Conservation (phyloP, 1,140 invertebrate genomes). For the Subanguina moxae region DNA sequence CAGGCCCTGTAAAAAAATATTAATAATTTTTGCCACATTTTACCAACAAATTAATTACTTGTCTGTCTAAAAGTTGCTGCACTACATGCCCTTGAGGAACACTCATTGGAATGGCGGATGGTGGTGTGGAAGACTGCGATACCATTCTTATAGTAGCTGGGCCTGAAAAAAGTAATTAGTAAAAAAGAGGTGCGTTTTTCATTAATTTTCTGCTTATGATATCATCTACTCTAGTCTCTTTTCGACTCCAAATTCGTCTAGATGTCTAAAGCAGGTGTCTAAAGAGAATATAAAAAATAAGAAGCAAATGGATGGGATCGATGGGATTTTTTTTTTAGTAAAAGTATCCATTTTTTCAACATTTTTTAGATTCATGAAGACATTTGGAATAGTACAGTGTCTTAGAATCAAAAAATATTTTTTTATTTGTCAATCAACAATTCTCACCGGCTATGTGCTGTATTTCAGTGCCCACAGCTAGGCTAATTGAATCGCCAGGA, state of each 20-base stretch:
- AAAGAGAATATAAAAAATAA: too few species aligned
- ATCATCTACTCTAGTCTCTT: too few species aligned
- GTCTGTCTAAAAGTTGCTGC: slow-evolving; percentile 46
- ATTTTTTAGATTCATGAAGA: too few species aligned
- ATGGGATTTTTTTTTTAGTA: too few species aligned
- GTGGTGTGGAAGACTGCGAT: slow-evolving; percentile 35
- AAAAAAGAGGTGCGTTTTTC: too few species aligned
- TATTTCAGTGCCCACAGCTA: slow-evolving; percentile 48
- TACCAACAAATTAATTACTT: slow-evolving; percentile 12
- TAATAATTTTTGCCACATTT: not conserved
- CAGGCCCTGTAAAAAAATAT: slow-evolving; percentile 46
- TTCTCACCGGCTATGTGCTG: slow-evolving; percentile 49
- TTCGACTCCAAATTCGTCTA: too few species aligned
- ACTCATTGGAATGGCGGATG: slow-evolving; percentile 46
- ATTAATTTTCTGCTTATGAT: too few species aligned
- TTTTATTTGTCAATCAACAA: not conserved
- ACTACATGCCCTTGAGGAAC: slow-evolving; percentile 50
- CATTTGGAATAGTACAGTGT: too few species aligned
- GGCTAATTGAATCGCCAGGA: slow-evolving; percentile 45
- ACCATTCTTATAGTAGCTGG: slow-evolving; percentile 56
- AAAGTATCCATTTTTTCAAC: too few species aligned
- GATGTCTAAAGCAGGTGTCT: too few species aligned
- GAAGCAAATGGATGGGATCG: too few species aligned
- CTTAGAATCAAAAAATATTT: too few species aligned
- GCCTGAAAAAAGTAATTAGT: slow-evolving; percentile 37